phyloP scores from a whole-genome alignment of 1,140 invertebrate genomes.

The Argopecten irradians region DNA sequence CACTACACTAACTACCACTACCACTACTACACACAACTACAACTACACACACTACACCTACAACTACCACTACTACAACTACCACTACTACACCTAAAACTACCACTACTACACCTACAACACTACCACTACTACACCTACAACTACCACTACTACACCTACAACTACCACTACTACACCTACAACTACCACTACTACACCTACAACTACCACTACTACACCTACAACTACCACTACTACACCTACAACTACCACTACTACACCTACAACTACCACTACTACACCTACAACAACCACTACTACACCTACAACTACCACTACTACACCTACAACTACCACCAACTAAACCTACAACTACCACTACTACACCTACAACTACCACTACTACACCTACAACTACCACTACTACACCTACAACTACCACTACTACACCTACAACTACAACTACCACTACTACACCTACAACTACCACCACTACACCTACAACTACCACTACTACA shows the following conservation, averaged over 20 bases:
- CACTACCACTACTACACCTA: not conserved
- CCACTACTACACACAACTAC: not conserved
- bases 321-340: constrained; percentile 25
- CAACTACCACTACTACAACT: constrained; percentile 5
- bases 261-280: not conserved
- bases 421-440: not conserved
- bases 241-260: not conserved
- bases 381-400: not conserved
- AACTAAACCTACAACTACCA: constrained; percentile 27
- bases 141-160: not conserved
- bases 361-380: not conserved
- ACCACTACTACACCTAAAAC: not conserved
- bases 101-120: not conserved
- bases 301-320: constrained; percentile 20
- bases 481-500: not conserved
- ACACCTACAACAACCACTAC: not conserved
- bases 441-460: not conserved
- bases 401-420: not conserved
- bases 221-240: constrained; percentile 10
- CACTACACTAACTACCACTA: not conserved
- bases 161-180: constrained; percentile 8
- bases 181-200: not conserved
- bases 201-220: constrained; percentile 8
- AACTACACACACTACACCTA: not conserved
- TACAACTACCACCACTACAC: not conserved